These are phyloP conservation scores for Aproaerema taeniolella DNA, from an alignment of 2,888 invertebrate genomes.

Conservation along the genomic window DNA sequence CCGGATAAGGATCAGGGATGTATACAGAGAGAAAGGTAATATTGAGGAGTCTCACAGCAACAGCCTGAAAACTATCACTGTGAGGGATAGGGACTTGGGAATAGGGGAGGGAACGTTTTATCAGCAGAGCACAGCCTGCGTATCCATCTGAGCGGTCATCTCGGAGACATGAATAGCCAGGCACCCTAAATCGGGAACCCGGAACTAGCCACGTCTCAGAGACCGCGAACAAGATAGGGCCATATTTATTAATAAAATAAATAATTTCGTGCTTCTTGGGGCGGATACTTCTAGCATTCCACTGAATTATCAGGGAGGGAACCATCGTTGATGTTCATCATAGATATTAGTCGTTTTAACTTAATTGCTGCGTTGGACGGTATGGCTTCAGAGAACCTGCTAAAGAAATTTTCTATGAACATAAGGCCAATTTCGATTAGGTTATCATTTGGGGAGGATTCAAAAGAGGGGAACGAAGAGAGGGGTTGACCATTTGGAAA, in stretches of 20 bases:
- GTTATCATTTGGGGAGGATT: not conserved
- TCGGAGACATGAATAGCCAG: conserved; percentile 22
- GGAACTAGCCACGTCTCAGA: conserved; percentile 21
- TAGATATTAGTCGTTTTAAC: not conserved
- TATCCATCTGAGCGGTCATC: conserved; percentile 23
- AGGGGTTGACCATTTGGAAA: not conserved
- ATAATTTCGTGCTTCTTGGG: conserved; percentile 16
- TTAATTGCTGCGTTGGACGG: not conserved
- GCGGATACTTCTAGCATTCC: conserved; percentile 18
- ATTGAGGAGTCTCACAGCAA: conserved; percentile 12
- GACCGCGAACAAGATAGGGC: conserved; percentile 16
- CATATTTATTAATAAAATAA: conserved; percentile 2
- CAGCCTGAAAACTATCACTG: conserved; percentile 9
- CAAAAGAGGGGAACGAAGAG: not conserved
- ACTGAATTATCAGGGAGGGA: conserved; percentile 12
- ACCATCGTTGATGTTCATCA: not conserved
- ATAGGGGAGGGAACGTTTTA: conserved; percentile 4
- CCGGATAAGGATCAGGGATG: conserved; percentile 15
- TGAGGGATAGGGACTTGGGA: conserved; percentile 8
- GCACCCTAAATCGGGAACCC: conserved; percentile 4
- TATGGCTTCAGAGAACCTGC: not conserved
- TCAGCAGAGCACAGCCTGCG: conserved; percentile 16
- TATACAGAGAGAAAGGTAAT: conserved; percentile 16
- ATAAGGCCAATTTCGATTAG: not conserved
- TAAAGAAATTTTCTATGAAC: not conserved